A percentile compares a stretch with the other conserved stretches of the same genome.
Conservation (phyloP, 2,797 vertebrate genomes). For the Heliangelus exortis region DNA sequence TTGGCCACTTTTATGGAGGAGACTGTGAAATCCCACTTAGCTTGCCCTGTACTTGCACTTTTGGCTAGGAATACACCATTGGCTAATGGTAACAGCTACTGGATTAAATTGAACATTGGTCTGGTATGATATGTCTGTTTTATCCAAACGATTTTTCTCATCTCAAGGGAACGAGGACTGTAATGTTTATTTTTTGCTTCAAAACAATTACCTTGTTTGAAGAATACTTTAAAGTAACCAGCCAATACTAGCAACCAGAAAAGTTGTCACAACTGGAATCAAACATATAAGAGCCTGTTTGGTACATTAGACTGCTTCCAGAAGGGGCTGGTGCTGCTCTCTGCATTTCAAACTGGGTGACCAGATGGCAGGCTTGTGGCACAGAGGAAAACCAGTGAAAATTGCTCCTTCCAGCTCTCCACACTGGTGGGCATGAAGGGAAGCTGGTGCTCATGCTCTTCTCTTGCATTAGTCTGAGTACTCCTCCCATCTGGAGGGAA, state of each 20-base stretch:
- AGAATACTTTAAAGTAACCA: background rate
- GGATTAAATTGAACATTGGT: background rate
- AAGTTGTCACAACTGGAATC: background rate
- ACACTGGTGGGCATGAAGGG: background rate
- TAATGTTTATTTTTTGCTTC: background rate
- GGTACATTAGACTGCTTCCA: background rate
- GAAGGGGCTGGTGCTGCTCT: background rate
- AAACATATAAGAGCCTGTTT: background rate
- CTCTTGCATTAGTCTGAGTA: background rate
- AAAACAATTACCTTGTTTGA: background rate
- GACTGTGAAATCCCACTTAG: background rate
- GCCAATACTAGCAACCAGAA: background rate
- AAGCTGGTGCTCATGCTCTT: background rate
- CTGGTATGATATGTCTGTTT: background rate
- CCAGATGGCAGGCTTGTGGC: background rate
- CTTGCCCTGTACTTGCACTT: background rate
- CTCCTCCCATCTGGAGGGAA: background rate
- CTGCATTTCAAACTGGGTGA: background rate
- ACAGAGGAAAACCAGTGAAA: background rate
- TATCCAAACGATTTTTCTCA: background rate
- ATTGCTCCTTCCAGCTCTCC: background rate
- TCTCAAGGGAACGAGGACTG: background rate
- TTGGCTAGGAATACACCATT: background rate
- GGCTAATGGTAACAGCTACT: background rate
- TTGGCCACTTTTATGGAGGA: background rate